Base-by-base conservation (phyloP, 2,797 vertebrate species). In the Enteromius afrohamiltoni region DNA sequence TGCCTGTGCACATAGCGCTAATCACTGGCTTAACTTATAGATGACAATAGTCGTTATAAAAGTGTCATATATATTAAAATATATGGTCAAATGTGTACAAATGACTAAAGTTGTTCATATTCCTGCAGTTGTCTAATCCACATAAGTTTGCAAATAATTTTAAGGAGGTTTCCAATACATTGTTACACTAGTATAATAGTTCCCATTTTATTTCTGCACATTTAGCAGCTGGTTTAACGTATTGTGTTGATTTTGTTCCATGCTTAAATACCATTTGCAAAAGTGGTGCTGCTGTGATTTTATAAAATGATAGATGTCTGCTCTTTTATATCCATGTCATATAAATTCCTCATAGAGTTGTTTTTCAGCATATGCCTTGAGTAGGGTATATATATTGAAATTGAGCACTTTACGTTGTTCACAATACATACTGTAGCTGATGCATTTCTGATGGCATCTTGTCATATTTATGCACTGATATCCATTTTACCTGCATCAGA, bases 401-500 rank as follows among this genome's bases (percentile, higher is more conserved):
- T 21, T 31, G 26, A 74, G 70, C 23, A 10, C 13, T 26, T 19
- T 42, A 19, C 58, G 65, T 45, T 60, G 26, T 60, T 81, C 26
- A 49, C 26, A 64, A 70, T 37, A 45, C 9, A 58, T 31, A 21
- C 23, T 16, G 26, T 51, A 16, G n/a, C 10, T 34, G 3, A 11
- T 23, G 19, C 6, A 17, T 23, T 37, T 45, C 21, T 37, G 29
- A 49, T 64, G 69, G 29, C 29, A 45, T 21, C 23, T 13, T 80
- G 65, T 51, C 65, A 40, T 69, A 9, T 55, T 55, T 29, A 13
- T 42, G 9, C 1, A 4, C 9, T 29, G 65, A 80, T 68, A 58
- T 69, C 16, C 10, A 2, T 37, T 55, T 68, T 58, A 69, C 49
- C 65, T 69, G 78, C 49, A 29, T 80, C 17, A 80, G 8, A 79